These are phyloP conservation scores for Eulemur rubriventer DNA, from an alignment of 2,797 vertebrate species.

Conservation along the genomic window DNA sequence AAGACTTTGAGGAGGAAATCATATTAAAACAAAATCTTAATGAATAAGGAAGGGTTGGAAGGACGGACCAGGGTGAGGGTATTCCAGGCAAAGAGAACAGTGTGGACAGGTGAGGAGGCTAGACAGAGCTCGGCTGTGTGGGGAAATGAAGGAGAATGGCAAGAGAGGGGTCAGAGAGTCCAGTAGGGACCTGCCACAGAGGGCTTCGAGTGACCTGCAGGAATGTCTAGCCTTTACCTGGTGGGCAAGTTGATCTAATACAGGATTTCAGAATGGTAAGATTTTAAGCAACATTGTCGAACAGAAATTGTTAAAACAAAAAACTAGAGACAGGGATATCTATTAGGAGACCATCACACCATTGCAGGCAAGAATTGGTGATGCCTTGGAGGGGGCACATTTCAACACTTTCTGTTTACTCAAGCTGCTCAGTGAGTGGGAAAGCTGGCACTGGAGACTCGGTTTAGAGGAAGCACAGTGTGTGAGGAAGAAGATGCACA, in stretches of 20 bases:
- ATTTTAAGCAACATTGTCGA: background rate
- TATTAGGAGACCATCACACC: background rate
- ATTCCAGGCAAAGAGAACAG: background rate
- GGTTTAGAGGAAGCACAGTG: background rate
- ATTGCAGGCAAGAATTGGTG: background rate
- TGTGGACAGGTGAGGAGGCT: background rate
- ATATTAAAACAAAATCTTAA: background rate
- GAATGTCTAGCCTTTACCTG: background rate
- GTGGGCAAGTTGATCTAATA: background rate
- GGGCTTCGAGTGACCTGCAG: background rate
- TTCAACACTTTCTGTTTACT: background rate
- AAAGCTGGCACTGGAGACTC: background rate
- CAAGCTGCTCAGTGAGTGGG: background rate
- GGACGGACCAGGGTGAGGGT: background rate
- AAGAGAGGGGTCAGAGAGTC: background rate
- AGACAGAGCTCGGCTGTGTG: background rate
- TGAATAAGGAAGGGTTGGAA: background rate
- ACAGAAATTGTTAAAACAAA: background rate
- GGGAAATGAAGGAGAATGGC: fast-evolving
- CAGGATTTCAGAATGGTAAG: background rate
- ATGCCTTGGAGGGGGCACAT: background rate
- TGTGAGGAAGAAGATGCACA: background rate
- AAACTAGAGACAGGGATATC: background rate
- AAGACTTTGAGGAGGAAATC: background rate
- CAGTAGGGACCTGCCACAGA: background rate